These are phyloP conservation scores for Acleris sparsana DNA, from an alignment of 2,888 invertebrate genomes.

Conservation along the genomic window DNA sequence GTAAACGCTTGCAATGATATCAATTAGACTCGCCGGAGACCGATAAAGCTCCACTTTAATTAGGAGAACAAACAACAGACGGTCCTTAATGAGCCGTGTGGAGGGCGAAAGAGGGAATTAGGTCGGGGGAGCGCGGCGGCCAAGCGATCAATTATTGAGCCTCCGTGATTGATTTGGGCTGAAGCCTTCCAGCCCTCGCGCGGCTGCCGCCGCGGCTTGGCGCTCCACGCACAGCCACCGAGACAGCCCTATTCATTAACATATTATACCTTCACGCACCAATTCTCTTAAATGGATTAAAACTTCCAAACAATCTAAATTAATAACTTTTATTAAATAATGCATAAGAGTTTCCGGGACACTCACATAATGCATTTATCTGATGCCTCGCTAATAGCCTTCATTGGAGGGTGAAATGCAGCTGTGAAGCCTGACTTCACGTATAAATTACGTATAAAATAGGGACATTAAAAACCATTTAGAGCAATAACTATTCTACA, in stretches of 20 bases:
- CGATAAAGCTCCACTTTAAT: slow-evolving; percentile 83
- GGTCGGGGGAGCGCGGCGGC: slow-evolving; percentile 65
- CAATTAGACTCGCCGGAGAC: slow-evolving; percentile 78
- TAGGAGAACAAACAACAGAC: slow-evolving; percentile 83
- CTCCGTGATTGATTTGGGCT: slow-evolving; percentile 72
- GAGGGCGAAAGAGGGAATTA: slow-evolving; percentile 78
- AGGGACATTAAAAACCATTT: slow-evolving; percentile 82
- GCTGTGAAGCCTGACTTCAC: slow-evolving; percentile 65
- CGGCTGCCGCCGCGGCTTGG: not conserved
- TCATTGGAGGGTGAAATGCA: slow-evolving; percentile 73
- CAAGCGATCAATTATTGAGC: slow-evolving; percentile 76
- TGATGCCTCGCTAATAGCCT: slow-evolving; percentile 75
- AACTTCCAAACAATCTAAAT: slow-evolving; percentile 44
- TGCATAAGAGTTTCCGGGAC: slow-evolving; percentile 61
- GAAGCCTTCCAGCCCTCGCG: slow-evolving; percentile 38
- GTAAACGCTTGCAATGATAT: slow-evolving; percentile 82
- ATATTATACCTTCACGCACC: slow-evolving; percentile 37
- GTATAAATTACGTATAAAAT: slow-evolving; percentile 78
- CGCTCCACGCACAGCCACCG: not conserved
- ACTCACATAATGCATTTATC: slow-evolving; percentile 64
- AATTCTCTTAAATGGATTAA: slow-evolving; percentile 44
- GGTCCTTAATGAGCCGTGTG: slow-evolving; percentile 80
- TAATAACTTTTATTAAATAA: slow-evolving; percentile 44
- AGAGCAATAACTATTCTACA: slow-evolving; percentile 76
- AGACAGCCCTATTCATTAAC: slow-evolving; percentile 24